Evolutionary conservation across 2,113 vertebrate genomes (phyloP).

Genomic region (Sceloporus tristichus): DNA sequence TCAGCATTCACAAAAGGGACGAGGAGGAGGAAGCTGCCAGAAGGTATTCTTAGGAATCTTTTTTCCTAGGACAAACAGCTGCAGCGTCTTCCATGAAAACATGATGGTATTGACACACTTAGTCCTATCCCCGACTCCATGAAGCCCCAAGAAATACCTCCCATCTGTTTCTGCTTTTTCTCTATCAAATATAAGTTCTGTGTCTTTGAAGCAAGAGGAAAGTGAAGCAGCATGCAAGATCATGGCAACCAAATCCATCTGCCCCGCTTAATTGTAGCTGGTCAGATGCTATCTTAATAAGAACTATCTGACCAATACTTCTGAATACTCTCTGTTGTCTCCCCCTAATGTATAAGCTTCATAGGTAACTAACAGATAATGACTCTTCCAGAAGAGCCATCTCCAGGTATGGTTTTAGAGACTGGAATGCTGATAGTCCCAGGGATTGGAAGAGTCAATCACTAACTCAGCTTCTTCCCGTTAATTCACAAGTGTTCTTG

Average conservation of each 20-base stretch:
- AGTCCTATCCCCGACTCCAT: neutral
- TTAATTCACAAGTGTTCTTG: too few relatives aligned
- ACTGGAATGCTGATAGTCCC: neutral
- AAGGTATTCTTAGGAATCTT: too few relatives aligned
- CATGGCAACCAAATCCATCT: neutral
- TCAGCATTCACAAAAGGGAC: neutral
- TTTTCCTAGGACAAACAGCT: too few relatives aligned
- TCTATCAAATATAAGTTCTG: neutral
- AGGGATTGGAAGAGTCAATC: neutral
- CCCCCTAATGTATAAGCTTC: neutral
- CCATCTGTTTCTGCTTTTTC: neutral
- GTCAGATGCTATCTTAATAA: neutral
- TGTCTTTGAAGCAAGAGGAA: neutral
- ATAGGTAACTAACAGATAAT: neutral
- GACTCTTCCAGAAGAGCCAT: neutral
- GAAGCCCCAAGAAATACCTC: neutral
- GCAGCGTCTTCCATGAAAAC: too few relatives aligned
- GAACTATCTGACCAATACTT: neutral
- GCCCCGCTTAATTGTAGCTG: neutral
- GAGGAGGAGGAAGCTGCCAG: too few relatives aligned
- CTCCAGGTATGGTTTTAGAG: neutral
- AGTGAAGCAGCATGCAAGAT: neutral
- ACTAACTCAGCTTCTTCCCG: neutral
- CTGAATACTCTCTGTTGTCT: neutral
- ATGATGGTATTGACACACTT: neutral